Evolutionary conservation across 2,113 vertebrate genomes (phyloP), one percentile per base, ranked within the genome.

Genomic region (Sphaerodactylus townsendi): DNA sequence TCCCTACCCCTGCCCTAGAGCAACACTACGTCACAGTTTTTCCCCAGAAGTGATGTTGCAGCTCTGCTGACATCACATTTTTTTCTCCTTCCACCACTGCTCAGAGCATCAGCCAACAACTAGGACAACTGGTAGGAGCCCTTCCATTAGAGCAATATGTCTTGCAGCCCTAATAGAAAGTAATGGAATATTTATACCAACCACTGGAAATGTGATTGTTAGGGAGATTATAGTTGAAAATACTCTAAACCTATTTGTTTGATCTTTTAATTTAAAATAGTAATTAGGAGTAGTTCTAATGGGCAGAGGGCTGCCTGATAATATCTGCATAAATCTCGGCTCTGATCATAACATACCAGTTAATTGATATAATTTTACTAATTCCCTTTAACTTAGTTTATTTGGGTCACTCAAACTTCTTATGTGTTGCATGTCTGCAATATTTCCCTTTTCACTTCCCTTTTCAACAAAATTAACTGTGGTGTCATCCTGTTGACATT

Each of bases 341-440:
- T 53, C 71, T 79, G 35, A 72, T 84, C 1, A 37, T 79, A 6
- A 50, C 85, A 83, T 75, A 3, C 13, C 75, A 77, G 2, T 14
- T 9, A 9, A 44, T 50, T 62, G 25, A 72, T 37, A 21, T 44
- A 71, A 30, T 1, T 19, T 1, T 14, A n/a, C 37, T 72, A n/a
- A 59, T 59, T 72, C 30, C 50, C 56, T 39, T 25, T 70, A 4
- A 64, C 71, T 76, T 39, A 65, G 25, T 62, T 62, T 0, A 48
- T 2, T 0, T 23, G 21, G 4, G 1, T 37, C 0, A 64, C 3
- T 62, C 68, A 77, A 37, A 5, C 44, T 10, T 48, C 70, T 23
- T 10, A 4, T 73, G 56, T 74, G 35, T 0, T 7, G n/a, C 78
- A 0, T 0, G 0, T 15, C 37, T 37, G 33, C 25, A 56, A 70